A percentile compares a stretch with the other conserved stretches of the same genome.
phyloP scores from a whole-genome alignment of 2,797 vertebrate genomes.

The Dendrocincla tyrannina region DNA sequence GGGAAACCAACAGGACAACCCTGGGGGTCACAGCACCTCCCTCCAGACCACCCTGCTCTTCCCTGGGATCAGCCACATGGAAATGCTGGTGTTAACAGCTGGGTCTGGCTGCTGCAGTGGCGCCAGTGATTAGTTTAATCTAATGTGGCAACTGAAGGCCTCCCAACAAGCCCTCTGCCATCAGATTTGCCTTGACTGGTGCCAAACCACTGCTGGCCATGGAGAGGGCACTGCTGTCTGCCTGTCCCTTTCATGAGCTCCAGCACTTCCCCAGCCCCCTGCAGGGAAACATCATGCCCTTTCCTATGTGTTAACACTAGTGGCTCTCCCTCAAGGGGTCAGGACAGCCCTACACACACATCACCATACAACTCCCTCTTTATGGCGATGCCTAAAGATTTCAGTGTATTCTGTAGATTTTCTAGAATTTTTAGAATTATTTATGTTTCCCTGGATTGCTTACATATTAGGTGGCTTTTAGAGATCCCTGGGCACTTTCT shows the following conservation, averaged over 20 bases:
- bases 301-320: accelerated
- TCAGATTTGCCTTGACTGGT: background rate
- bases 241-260: background rate
- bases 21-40: accelerated
- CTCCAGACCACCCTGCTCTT: background rate
- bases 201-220: background rate
- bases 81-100: background rate
- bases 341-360: too few species aligned
- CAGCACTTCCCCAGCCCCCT: background rate
- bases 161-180: background rate
- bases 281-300: background rate
- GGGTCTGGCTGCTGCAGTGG: background rate
- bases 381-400: too few species aligned
- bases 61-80: background rate
- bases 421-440: too few species aligned
- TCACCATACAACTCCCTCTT: too few species aligned
- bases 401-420: too few species aligned
- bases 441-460: too few species aligned
- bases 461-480: too few species aligned
- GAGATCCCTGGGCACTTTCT: too few species aligned
- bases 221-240: too few species aligned
- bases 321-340: background rate
- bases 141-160: accelerated
- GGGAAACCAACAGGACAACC: too few species aligned
- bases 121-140: accelerated